Evolutionary conservation across 2,797 vertebrate species (phyloP), one percentile per base, ranked within the genome.

Genomic region (Anguilla anguilla): DNA sequence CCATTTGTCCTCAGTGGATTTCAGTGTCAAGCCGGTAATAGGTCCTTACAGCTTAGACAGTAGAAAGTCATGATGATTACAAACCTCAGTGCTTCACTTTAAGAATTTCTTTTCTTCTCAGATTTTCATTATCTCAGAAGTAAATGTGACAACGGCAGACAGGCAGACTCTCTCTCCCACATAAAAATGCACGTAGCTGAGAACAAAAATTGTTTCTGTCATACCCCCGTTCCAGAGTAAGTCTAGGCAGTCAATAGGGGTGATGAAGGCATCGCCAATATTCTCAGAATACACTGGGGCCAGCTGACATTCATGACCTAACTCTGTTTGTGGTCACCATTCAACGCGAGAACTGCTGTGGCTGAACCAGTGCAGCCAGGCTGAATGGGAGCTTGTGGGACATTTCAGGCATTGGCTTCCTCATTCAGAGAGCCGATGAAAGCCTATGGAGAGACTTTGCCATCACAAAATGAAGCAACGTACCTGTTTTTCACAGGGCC

Each of bases 21-120:
- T 90, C 79, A 87, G 83, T 89, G 88, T 85, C 86, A 69, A 86
- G 55, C 81, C 89, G 72, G 89, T 92, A 93, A 91, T 91, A 92
- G 85, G 86, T 57, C 90, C 86, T 88, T 85, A 77, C 69, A 90
- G 92, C 87, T 92, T 86, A 90, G 88, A 86, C 84, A 89, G 69
- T 49, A 90, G 83, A 87, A 90, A 85, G 86, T 90, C 86, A 89
- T 86, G 67, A 87, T 86, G 55, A 91, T 89, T 90, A 89, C 86
- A 88, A n/a, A 22, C 82, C 81, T 69, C 53, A 2, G 2, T 85
- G 85, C 28, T 49, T 88, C 86, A 88, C 61, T 77, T 82, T 84
- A 84, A 83, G 43, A 28, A 55, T 25, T 91, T 72, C 89, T 88
- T 85, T 82, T 74, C 53, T 88, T 39, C 69, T 83, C 59, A 86